Conservation (phyloP, 2,113 vertebrate species). For the Tyrannus savana region DNA sequence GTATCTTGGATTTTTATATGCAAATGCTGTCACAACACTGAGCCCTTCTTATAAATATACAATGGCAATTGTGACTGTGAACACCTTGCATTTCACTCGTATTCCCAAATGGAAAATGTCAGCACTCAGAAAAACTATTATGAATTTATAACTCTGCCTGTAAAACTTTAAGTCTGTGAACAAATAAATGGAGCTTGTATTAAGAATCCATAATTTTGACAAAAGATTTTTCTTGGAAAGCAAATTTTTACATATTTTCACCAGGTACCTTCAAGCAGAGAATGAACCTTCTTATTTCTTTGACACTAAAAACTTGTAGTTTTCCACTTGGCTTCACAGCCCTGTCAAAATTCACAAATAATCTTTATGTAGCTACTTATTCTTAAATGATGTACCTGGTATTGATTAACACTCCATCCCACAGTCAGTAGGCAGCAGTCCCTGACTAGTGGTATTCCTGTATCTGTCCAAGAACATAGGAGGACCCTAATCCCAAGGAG, state of each 20-base stretch:
- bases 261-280: background rate
- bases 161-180: background rate
- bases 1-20: background rate
- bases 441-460: background rate
- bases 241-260: background rate
- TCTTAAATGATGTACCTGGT: background rate
- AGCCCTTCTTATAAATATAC: slow-evolving; percentile 15
- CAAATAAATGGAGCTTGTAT: background rate
- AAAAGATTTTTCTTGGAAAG: background rate
- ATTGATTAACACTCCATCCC: background rate
- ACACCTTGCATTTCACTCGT: background rate
- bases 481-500: background rate
- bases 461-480: accelerated
- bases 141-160: background rate
- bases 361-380: background rate
- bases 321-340: background rate
- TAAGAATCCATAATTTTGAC: background rate
- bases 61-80: background rate
- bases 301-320: background rate
- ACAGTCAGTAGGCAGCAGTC: background rate
- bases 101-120: background rate
- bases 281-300: background rate
- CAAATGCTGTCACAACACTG: background rate
- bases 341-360: background rate
- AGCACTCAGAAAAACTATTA: background rate